Evolutionary conservation across 2,113 vertebrate genomes (phyloP).

Genomic region (Puffinus mauretanicus): DNA sequence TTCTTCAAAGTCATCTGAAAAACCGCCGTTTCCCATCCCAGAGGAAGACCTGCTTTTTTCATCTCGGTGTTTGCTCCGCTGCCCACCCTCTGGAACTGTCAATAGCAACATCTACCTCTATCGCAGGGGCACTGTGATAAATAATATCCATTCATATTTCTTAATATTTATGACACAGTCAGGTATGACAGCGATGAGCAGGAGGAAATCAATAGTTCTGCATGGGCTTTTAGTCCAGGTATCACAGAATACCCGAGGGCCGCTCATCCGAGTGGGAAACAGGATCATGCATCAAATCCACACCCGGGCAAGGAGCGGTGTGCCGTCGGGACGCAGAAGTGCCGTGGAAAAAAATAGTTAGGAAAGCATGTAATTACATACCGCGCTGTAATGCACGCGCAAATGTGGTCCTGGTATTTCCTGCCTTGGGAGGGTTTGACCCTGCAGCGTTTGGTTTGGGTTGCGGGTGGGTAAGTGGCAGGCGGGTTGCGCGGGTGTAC

Average conservation of each 20-base stretch:
- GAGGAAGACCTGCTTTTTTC: background rate
- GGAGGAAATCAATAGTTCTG: background rate
- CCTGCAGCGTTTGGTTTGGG: background rate
- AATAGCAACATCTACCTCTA: background rate
- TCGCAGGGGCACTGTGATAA: background rate
- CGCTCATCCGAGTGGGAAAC: background rate
- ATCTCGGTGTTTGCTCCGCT: background rate
- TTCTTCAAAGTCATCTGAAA: background rate
- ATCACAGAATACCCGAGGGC: background rate
- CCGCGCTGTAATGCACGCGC: accelerated
- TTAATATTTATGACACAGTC: background rate
- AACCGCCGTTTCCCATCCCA: background rate
- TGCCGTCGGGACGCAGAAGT: background rate
- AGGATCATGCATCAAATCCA: background rate
- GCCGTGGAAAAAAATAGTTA: background rate
- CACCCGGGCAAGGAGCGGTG: background rate
- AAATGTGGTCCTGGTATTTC: background rate
- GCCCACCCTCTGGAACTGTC: background rate
- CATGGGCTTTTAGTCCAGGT: background rate
- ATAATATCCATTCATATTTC: background rate
- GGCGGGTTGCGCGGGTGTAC: accelerated
- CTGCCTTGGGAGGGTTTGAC: background rate
- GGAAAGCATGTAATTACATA: background rate
- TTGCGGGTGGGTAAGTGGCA: background rate
- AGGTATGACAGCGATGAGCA: background rate